Evolutionary conservation across 2,888 invertebrate genomes (phyloP).

Genomic region (Resseliella maxima): DNA sequence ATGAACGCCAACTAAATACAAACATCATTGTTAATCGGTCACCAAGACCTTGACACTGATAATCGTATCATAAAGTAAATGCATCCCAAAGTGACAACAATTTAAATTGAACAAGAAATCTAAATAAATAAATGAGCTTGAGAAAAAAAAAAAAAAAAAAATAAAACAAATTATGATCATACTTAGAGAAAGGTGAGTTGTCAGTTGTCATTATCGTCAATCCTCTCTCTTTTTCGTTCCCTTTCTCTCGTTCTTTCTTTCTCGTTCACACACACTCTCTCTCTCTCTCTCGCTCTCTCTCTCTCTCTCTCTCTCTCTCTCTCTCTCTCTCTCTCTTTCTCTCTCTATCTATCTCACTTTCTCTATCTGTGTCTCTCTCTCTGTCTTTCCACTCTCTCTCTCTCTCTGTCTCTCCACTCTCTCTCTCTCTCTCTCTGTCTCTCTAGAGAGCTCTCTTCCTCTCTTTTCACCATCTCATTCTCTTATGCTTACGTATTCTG

Average conservation of each 20-base stretch:
- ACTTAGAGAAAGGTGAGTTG: neutral
- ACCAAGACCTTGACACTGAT: neutral
- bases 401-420: neutral
- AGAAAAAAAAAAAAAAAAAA: neutral
- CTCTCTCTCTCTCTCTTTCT: no score
- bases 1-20: neutral
- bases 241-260: no score
- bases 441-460: neutral
- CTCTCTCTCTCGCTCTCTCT: no score
- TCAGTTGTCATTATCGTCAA: neutral
- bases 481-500: no score
- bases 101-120: neutral
- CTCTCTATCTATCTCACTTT: no score
- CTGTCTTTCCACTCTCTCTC: no score
- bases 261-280: no score
- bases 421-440: neutral
- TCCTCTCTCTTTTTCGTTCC: no score
- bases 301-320: no score
- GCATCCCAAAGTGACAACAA: neutral
- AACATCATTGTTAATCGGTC: neutral
- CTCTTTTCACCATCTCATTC: no score
- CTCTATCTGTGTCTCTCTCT: no score
- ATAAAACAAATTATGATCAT: neutral
- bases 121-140: neutral
- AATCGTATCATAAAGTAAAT: slow-evolving; percentile 12